Evolutionary conservation across 92 coral and sea anemone species (phyloP).

Genomic region (Phymanthus crucifer): DNA sequence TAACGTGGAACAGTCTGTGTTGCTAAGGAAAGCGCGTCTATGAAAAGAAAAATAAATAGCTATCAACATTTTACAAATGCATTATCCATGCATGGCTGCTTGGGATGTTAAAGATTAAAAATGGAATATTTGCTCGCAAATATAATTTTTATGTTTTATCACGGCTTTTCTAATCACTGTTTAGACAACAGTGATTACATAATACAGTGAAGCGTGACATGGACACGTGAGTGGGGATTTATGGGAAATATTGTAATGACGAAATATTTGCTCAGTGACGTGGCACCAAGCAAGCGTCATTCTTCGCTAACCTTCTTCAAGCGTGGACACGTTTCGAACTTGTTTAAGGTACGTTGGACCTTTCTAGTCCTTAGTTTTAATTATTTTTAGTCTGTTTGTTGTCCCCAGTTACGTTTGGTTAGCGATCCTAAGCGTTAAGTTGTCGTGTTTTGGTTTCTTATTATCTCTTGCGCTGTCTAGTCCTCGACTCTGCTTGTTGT

Average conservation of each 20-base stretch:
- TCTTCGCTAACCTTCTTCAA: neutral
- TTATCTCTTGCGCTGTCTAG: neutral
- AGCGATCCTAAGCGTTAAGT: neutral
- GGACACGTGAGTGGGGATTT: no score
- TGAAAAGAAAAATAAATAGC: neutral
- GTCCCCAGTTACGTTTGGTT: constrained; percentile 6
- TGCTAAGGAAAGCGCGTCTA: constrained; percentile 24
- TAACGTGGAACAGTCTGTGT: constrained; percentile 40
- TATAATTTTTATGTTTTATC: no score
- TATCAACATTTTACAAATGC: no score
- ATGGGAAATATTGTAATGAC: no score
- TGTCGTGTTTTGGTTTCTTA: neutral
- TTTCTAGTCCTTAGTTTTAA: neutral
- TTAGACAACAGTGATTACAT: no score
- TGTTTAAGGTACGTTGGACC: constrained; percentile 15
- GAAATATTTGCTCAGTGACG: no score
- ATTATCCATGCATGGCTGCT: no score
- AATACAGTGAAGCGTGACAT: no score
- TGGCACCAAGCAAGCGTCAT: no score
- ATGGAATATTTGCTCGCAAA: neutral
- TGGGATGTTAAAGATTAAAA: no score
- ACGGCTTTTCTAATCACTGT: no score
- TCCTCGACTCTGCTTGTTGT: neutral
- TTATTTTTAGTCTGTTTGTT: neutral
- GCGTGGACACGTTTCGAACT: constrained; percentile 8